Evolutionary conservation across 2,113 vertebrate species (phyloP).

Genomic region (Globicephala melas): DNA sequence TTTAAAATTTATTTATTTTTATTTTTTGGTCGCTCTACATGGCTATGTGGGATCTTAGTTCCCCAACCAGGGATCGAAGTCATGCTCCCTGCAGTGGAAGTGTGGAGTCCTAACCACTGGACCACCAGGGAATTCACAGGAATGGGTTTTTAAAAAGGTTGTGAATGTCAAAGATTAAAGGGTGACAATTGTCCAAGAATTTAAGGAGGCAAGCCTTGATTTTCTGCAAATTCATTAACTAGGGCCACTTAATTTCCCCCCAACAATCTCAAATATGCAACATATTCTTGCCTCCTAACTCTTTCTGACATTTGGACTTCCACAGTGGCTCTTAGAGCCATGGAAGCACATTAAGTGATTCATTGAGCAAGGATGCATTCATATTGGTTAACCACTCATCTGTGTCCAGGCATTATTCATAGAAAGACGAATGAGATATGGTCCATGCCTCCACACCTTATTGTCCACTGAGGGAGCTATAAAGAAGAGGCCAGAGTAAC

Average conservation of each 20-base stretch:
- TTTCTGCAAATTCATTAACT: neutral
- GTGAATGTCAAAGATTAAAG: neutral
- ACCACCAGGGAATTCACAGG: too few relatives aligned
- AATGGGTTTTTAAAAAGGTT: neutral
- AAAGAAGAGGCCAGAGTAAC: neutral
- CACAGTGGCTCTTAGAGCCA: neutral
- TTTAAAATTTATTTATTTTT: too few relatives aligned
- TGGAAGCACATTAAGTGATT: neutral
- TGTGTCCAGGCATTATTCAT: neutral
- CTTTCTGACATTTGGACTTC: neutral
- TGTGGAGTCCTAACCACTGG: too few relatives aligned
- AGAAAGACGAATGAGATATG: neutral
- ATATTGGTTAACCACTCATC: neutral
- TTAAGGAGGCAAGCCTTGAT: neutral
- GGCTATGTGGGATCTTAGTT: too few relatives aligned
- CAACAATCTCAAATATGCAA: neutral
- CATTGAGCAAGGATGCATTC: neutral
- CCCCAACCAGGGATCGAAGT: too few relatives aligned
- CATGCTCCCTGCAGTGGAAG: too few relatives aligned
- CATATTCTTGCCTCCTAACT: neutral
- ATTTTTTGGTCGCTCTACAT: too few relatives aligned
- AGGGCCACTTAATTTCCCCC: neutral
- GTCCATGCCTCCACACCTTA: neutral
- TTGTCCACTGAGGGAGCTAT: neutral
- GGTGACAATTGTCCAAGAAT: neutral